Conservation (phyloP, 2,113 vertebrate genomes). For the Trogon melanurus region DNA sequence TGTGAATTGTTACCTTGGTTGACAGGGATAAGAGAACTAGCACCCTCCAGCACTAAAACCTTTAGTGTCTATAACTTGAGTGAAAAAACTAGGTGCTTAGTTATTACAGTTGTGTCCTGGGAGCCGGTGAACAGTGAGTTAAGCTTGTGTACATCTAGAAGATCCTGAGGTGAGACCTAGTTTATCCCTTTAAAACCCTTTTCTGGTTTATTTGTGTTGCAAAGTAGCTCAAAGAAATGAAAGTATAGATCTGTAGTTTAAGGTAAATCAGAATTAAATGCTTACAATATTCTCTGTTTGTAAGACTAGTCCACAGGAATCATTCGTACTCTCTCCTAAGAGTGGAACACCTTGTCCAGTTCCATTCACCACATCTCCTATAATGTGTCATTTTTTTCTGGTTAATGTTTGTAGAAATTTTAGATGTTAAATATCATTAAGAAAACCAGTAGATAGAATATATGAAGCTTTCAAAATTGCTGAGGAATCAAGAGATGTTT, state of each 20-base stretch:
- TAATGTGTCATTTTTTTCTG: not conserved
- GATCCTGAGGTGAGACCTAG: not conserved
- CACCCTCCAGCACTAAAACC: not conserved
- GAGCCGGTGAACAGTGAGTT: not conserved
- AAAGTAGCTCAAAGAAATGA: not conserved
- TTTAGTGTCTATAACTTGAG: not conserved
- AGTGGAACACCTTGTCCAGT: not conserved
- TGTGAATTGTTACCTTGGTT: constrained; percentile 55
- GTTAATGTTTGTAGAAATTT: not conserved
- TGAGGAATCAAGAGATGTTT: not conserved
- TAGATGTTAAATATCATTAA: not conserved
- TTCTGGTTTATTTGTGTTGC: not conserved
- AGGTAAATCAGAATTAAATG: not conserved
- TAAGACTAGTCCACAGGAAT: not conserved
- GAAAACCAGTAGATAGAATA: not conserved
- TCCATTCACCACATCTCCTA: not conserved
- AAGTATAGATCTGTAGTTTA: not conserved
- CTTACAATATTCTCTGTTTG: not conserved
- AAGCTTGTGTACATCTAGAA: not conserved
- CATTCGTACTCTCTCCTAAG: not conserved
- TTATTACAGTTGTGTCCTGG: not conserved
- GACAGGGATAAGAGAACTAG: constrained; percentile 11
- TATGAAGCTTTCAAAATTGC: not conserved
- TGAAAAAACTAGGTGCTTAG: not conserved
- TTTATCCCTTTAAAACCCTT: not conserved